A percentile compares a stretch with the other conserved stretches of the same genome.
phyloP scores from a whole-genome alignment of 2,113 vertebrate genomes.

The Penelope pileata region DNA sequence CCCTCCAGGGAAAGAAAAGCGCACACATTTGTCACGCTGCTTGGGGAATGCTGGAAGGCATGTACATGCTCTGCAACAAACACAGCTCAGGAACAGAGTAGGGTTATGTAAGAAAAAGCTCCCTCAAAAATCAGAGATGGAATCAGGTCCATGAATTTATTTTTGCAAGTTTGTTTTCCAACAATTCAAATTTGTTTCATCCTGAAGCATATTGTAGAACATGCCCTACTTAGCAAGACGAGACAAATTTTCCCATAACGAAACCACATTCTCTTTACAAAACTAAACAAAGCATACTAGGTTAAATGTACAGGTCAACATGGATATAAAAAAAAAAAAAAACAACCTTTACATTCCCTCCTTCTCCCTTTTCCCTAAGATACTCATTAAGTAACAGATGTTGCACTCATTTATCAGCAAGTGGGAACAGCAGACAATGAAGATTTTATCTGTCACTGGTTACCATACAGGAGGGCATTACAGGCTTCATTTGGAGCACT shows the following conservation, averaged over 20 bases:
- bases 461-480: neutral
- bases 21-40: neutral
- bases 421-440: neutral
- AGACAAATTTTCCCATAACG: neutral
- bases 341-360: neutral
- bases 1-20: neutral
- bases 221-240: neutral
- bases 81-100: accelerated
- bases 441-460: neutral
- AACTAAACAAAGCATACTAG: neutral
- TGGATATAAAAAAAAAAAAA: neutral
- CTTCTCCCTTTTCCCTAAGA: neutral
- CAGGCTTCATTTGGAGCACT: neutral
- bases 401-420: slow-evolving; percentile 33
- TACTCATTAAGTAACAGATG: slow-evolving; percentile 34
- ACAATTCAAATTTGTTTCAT: neutral
- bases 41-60: neutral
- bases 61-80: accelerated
- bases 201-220: neutral
- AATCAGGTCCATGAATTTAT: neutral
- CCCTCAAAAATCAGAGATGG: neutral
- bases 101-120: neutral
- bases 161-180: neutral
- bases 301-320: neutral
- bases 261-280: neutral